Percentiles rank a stretch among this genome's conserved stretches.
Conservation (phyloP, 2,113 vertebrate species). For the Falcunculus frontatus region DNA sequence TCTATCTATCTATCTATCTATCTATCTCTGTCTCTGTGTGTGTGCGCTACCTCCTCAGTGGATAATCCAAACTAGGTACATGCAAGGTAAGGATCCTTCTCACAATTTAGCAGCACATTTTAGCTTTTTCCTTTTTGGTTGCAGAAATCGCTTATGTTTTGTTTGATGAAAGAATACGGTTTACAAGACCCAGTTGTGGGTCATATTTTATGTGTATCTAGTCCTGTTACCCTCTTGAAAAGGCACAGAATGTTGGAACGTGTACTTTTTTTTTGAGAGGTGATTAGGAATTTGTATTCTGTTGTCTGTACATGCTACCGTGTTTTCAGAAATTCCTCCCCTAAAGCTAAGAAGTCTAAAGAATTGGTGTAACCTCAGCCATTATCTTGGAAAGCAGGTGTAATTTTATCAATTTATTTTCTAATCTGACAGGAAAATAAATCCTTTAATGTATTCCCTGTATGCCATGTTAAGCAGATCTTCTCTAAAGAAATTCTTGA, state of each 20-base stretch:
- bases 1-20: not conserved
- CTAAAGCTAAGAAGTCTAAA: not conserved
- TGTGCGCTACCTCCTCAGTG: not conserved
- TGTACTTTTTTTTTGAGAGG: not conserved
- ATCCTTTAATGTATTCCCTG: not conserved
- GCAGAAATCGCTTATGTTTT: not conserved
- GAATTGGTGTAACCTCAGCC: not conserved
- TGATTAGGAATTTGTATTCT: not conserved
- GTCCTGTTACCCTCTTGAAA: not conserved
- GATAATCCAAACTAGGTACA: not conserved
- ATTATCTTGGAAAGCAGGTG: not conserved
- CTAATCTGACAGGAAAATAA: not conserved
- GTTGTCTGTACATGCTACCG: not conserved
- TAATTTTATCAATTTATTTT: not conserved
- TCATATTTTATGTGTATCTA: not conserved
- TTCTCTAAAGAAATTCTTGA: not conserved
- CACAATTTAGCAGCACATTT: not conserved
- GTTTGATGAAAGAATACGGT: not conserved
- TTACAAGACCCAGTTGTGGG: not conserved
- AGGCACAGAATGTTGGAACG: not conserved
- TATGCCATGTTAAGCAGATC: not conserved
- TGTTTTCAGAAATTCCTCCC: not conserved
- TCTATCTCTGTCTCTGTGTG: rapidly evolving
- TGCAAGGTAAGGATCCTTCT: not conserved
- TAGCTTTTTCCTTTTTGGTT: not conserved